Evolutionary conservation across 2,888 invertebrate genomes (phyloP).

Genomic region (Bellardia pandia): DNA sequence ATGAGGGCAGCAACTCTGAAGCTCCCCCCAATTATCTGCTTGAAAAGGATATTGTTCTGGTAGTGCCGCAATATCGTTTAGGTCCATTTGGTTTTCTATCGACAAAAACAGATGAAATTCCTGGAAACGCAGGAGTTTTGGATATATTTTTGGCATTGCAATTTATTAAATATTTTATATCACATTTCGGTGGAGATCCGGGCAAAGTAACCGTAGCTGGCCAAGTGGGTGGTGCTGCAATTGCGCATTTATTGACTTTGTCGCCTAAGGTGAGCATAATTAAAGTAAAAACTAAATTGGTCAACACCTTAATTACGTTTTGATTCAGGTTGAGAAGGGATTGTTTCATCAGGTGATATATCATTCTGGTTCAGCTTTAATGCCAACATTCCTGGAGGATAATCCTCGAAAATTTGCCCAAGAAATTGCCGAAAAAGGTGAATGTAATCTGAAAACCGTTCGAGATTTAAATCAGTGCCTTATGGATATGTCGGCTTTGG

Average conservation of each 20-base stretch:
- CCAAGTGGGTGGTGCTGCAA: slow-evolving; percentile 85
- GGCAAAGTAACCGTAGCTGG: slow-evolving; percentile 85
- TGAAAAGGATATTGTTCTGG: slow-evolving; percentile 85
- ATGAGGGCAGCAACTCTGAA: slow-evolving; percentile 82
- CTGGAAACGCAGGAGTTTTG: slow-evolving; percentile 86
- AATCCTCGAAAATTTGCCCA: slow-evolving; percentile 83
- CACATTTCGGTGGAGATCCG: slow-evolving; percentile 85
- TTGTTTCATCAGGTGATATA: slow-evolving; percentile 85
- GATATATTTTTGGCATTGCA: slow-evolving; percentile 85
- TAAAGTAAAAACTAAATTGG: not conserved
- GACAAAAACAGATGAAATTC: slow-evolving; percentile 84
- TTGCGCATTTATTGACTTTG: slow-evolving; percentile 84
- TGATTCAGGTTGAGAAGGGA: slow-evolving; percentile 79
- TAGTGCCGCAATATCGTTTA: slow-evolving; percentile 85
- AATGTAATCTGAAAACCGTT: slow-evolving; percentile 80
- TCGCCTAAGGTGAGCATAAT: slow-evolving; percentile 82
- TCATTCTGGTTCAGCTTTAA: slow-evolving; percentile 85
- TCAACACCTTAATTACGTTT: not conserved
- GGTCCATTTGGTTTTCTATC: slow-evolving; percentile 85
- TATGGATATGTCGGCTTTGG: slow-evolving; percentile 78
- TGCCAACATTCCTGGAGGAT: slow-evolving; percentile 85
- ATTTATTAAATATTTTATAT: slow-evolving; percentile 84
- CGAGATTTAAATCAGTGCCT: slow-evolving; percentile 80
- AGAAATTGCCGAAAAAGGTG: slow-evolving; percentile 81
- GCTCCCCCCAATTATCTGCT: slow-evolving; percentile 84